Percentiles rank a stretch among this genome's conserved stretches.
These are phyloP conservation scores for Zosterops lateralis DNA, from an alignment of 2,113 vertebrate genomes.

Conservation along the genomic window DNA sequence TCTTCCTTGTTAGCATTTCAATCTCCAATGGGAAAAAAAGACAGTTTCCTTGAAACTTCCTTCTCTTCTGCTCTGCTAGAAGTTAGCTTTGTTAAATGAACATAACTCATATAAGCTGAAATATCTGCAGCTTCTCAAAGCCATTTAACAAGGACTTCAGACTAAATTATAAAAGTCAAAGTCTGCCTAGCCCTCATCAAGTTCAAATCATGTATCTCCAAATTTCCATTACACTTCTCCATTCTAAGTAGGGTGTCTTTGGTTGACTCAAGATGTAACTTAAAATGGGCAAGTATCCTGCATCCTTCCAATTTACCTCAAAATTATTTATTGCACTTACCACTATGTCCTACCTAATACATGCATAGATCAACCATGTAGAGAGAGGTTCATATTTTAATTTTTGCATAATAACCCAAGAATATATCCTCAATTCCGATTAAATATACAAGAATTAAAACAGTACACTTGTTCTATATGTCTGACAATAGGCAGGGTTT, in stretches of 20 bases:
- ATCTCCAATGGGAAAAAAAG: not conserved
- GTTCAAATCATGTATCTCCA: not conserved
- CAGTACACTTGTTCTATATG: not conserved
- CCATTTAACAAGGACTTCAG: not conserved
- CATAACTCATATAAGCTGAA: not conserved
- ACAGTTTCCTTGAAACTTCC: not conserved
- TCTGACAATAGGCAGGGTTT: not conserved
- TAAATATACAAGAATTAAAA: not conserved
- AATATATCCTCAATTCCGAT: not conserved
- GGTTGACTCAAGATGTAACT: not conserved
- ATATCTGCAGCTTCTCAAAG: not conserved
- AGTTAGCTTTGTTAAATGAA: not conserved
- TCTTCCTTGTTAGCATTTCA: not conserved
- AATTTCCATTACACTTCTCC: not conserved
- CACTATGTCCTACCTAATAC: not conserved
- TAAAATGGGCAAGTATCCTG: not conserved
- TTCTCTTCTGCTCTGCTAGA: not conserved
- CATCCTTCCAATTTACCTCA: not conserved
- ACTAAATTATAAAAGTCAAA: not conserved
- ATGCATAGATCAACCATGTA: accelerated
- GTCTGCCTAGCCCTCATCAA: not conserved
- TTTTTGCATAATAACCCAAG: not conserved
- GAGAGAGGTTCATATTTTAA: not conserved
- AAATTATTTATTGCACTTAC: not conserved
- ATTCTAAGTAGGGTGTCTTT: not conserved